Evolutionary conservation across 2,797 vertebrate genomes (phyloP).

Genomic region (Sebastes hubbsi): DNA sequence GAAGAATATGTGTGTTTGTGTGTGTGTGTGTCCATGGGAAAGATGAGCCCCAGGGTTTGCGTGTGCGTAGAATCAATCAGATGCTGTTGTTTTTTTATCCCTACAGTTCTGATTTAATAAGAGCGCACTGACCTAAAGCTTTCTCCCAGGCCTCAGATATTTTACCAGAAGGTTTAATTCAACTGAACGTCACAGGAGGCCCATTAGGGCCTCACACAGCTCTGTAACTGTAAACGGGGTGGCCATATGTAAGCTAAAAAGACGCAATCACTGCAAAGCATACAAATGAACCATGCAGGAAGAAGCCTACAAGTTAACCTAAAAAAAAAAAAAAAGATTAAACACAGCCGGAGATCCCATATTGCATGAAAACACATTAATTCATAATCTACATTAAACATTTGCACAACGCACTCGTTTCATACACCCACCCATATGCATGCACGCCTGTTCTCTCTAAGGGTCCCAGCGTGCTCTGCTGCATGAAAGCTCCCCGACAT

Average conservation of each 20-base stretch:
- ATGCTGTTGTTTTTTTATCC: constrained; percentile 27
- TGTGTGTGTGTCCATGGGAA: constrained; percentile 22
- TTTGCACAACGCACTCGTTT: neutral
- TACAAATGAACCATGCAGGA: constrained; percentile 23
- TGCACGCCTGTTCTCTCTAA: constrained; percentile 43
- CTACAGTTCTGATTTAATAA: constrained; percentile 52
- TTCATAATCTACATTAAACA: neutral
- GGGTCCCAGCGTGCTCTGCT: constrained; percentile 28
- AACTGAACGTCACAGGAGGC: constrained; percentile 33
- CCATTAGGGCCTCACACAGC: constrained; percentile 19
- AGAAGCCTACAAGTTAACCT: neutral
- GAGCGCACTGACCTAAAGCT: neutral
- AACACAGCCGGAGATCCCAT: neutral
- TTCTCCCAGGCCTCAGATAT: constrained; percentile 22
- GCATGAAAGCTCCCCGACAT: constrained; percentile 61
- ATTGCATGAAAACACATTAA: neutral
- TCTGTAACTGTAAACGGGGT: constrained; percentile 4
- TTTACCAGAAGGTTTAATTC: constrained; percentile 48
- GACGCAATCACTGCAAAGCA: constrained; percentile 15
- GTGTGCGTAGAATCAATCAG: constrained; percentile 59
- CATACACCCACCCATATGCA: neutral
- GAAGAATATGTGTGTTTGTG: constrained; percentile 31
- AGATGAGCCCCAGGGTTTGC: constrained; percentile 45
- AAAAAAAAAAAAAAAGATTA: neutral
- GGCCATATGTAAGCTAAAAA: constrained; percentile 23